Evolutionary conservation across 1,140 invertebrate species (phyloP).

Genomic region (Zaprionus davidi): DNA sequence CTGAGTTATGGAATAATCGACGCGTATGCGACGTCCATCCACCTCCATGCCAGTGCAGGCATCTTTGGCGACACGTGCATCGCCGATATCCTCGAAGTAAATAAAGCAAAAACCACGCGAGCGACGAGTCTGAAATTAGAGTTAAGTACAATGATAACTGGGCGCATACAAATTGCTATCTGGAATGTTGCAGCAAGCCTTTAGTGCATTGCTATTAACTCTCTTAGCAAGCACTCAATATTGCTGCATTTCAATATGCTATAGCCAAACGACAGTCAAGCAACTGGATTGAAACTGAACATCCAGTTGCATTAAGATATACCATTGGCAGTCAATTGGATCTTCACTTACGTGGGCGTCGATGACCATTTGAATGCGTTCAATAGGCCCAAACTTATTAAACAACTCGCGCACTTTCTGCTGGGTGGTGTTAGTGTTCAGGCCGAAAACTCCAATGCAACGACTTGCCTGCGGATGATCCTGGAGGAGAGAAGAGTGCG

Average conservation of each 20-base stretch:
- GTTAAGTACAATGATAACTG: neutral
- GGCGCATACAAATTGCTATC: neutral
- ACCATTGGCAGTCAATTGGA: neutral
- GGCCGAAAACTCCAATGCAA: slow-evolving; percentile 97
- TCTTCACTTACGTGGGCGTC: slow-evolving; percentile 93
- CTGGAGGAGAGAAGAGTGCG: slow-evolving; percentile 48
- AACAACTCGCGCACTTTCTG: slow-evolving; percentile 97
- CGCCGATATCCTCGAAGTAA: slow-evolving; percentile 95
- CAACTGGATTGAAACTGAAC: neutral
- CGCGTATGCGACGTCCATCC: slow-evolving; percentile 95
- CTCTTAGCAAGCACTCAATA: slow-evolving; percentile 58
- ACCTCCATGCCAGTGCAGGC: slow-evolving; percentile 97
- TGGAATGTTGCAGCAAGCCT: slow-evolving; percentile 70
- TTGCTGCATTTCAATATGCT: slow-evolving; percentile 53
- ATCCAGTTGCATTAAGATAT: slow-evolving; percentile 5
- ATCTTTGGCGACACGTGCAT: slow-evolving; percentile 97
- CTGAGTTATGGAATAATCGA: slow-evolving; percentile 99
- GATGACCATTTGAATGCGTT: slow-evolving; percentile 97
- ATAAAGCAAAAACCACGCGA: slow-evolving; percentile 99
- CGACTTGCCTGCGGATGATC: slow-evolving; percentile 95
- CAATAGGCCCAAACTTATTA: slow-evolving; percentile 95
- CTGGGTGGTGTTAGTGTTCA: slow-evolving; percentile 96
- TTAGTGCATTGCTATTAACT: slow-evolving; percentile 56
- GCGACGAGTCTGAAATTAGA: slow-evolving; percentile 89
- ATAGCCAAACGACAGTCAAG: slow-evolving; percentile 43